phyloP scores from a whole-genome alignment of 2,797 vertebrate genomes.

The Pogoniulus pusillus region DNA sequence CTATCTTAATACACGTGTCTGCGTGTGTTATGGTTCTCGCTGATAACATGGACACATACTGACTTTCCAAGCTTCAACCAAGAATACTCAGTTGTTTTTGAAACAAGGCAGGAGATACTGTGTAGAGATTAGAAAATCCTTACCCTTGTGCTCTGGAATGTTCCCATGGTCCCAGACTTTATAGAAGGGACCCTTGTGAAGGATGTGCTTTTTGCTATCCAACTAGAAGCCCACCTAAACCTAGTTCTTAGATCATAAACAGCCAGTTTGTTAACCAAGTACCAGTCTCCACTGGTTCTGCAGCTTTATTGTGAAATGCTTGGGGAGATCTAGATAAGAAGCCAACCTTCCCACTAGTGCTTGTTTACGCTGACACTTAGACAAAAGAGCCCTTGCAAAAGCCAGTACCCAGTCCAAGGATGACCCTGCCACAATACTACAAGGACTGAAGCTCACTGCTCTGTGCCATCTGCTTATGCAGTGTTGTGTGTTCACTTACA shows the following conservation, averaged over 20 bases:
- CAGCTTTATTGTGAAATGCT: constrained; percentile 42
- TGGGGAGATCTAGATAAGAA: constrained; percentile 42
- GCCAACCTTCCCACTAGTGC: background rate
- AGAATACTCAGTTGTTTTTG: background rate
- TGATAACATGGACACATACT: background rate
- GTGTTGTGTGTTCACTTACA: background rate
- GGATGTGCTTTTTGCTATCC: background rate
- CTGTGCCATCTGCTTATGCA: background rate
- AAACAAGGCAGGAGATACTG: background rate
- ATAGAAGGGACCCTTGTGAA: background rate
- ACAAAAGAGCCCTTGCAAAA: constrained; percentile 8
- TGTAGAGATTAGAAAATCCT: background rate
- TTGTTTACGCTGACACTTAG: background rate
- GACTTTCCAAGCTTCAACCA: background rate
- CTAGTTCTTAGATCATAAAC: constrained; percentile 11
- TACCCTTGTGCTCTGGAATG: background rate
- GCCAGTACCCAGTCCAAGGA: background rate
- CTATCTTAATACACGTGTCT: background rate
- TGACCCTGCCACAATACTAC: background rate
- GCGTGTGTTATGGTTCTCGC: background rate
- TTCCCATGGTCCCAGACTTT: background rate
- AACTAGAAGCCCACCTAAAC: background rate
- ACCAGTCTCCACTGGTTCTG: constrained; percentile 23
- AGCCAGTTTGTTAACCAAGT: constrained; percentile 3
- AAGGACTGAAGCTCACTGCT: background rate